Percentiles rank a stretch among this genome's conserved stretches.
These are phyloP conservation scores for Bos taurus DNA, from an alignment of 2,113 vertebrate genomes.

Conservation along the genomic window ARS-UCD2.0 NC_037335.1:40680501-40681000, in stretches of 20 bases:
- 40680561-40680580: background rate
- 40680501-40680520: background rate
- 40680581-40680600: background rate
- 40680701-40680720: background rate
- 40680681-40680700: background rate
- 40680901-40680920: background rate
- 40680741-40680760: conserved; percentile 31
- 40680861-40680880: background rate
- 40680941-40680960: background rate
- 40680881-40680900: conserved; percentile 17
- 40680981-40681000: background rate
- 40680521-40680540: background rate
- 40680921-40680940: background rate
- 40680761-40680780: conserved; percentile 36
- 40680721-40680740: conserved; percentile 35
- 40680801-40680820: conserved; percentile 56
- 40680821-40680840: conserved; percentile 55
- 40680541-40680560: background rate
- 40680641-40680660: background rate
- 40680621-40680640: background rate
- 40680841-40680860: conserved; percentile 58
- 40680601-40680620: background rate
- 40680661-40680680: background rate
- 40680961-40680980: background rate
- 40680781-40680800: conserved; percentile 5